Percentiles rank a stretch among this genome's conserved stretches.
Conservation (phyloP, 2,888 invertebrate species). For the Spilarctia lutea region DNA sequence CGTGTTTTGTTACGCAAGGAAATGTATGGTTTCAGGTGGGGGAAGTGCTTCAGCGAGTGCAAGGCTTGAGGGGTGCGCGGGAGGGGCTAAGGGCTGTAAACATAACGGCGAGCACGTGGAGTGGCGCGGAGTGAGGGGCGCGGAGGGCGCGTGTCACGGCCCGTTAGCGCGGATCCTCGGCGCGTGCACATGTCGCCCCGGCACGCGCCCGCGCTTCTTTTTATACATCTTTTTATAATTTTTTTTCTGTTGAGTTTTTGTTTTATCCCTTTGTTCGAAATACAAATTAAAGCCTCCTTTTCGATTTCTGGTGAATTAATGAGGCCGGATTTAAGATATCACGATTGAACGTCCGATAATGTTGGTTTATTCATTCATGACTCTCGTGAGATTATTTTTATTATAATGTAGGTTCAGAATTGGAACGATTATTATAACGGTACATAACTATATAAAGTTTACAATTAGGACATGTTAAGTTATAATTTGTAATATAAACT, state of each 20-base stretch:
- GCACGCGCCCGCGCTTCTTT: constrained; percentile 83
- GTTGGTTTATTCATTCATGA: constrained; percentile 46
- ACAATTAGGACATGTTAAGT: neutral
- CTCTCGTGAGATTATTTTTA: constrained; percentile 17
- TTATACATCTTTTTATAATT: constrained; percentile 72
- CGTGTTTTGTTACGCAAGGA: constrained; percentile 74
- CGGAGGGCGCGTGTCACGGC: constrained; percentile 71
- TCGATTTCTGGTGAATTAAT: constrained; percentile 65
- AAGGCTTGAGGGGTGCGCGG: constrained; percentile 30
- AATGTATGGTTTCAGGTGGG: constrained; percentile 78
- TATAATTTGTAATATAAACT: neutral
- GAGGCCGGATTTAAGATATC: constrained; percentile 60
- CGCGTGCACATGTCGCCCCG: constrained; percentile 85
- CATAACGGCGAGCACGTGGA: constrained; percentile 79
- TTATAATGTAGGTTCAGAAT: constrained; percentile 4
- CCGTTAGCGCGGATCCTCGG: constrained; percentile 78
- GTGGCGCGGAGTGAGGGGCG: constrained; percentile 42
- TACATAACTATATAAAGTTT: neutral
- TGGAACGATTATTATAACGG: constrained; percentile 4
- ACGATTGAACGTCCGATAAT: constrained; percentile 45
- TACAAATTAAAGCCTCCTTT: constrained; percentile 64
- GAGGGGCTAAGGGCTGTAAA: constrained; percentile 50
- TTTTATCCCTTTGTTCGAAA: constrained; percentile 81
- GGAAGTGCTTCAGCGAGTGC: constrained; percentile 75
- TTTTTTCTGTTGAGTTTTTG: constrained; percentile 69